phyloP scores from a whole-genome alignment of 2,113 vertebrate species.

The Trichomycterus rosablanca region DNA sequence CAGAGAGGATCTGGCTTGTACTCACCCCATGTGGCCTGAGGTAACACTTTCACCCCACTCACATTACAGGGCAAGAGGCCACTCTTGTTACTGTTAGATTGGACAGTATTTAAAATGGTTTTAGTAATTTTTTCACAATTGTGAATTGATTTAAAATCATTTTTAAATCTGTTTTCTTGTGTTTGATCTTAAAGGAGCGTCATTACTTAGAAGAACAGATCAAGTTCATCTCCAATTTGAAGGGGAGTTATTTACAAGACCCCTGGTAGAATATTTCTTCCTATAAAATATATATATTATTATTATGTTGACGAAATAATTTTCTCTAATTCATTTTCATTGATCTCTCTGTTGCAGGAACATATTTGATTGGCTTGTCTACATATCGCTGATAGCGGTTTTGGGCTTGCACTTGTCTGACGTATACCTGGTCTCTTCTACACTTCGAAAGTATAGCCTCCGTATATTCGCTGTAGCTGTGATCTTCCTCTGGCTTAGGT shows the following conservation, averaged over 20 bases:
- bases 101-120: too few relatives aligned
- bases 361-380: slow-evolving; percentile 64
- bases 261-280: slow-evolving; percentile 50
- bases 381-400: slow-evolving; percentile 49
- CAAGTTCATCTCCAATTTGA: slow-evolving; percentile 45
- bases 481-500: slow-evolving; percentile 64
- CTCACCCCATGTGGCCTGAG: slow-evolving; percentile 68
- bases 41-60: slow-evolving; percentile 35
- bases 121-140: too few relatives aligned
- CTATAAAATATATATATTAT: neutral
- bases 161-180: neutral
- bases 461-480: slow-evolving; percentile 59
- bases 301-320: neutral
- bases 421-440: slow-evolving; percentile 32
- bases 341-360: too few relatives aligned
- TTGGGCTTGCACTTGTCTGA: slow-evolving; percentile 54
- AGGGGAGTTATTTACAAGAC: slow-evolving; percentile 52
- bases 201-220: slow-evolving; percentile 51
- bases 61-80: neutral
- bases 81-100: neutral
- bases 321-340: slow-evolving; percentile 9
- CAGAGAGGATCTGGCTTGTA: slow-evolving; percentile 50
- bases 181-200: slow-evolving; percentile 46
- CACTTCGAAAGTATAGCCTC: slow-evolving; percentile 42
- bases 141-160: too few relatives aligned